These are phyloP conservation scores for Bradynema listronoti DNA, from an alignment of 1,140 invertebrate genomes.

Conservation along the genomic window DNA sequence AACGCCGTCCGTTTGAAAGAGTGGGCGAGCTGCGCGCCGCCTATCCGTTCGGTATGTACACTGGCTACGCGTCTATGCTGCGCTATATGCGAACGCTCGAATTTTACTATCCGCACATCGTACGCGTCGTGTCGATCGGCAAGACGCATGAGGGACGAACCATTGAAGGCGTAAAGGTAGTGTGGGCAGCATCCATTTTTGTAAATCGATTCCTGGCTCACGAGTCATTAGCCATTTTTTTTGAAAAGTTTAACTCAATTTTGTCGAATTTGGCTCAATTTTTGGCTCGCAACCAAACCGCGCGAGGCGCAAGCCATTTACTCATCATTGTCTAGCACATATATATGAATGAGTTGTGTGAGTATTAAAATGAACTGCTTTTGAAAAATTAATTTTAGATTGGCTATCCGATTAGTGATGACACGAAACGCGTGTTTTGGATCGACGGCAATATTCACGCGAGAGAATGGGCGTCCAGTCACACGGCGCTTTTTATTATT, in stretches of 20 bases:
- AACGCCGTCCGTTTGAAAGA: conserved; percentile 20
- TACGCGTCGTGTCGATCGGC: conserved; percentile 49
- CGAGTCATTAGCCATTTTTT: too few species aligned
- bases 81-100: conserved; percentile 38
- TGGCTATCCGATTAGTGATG: conserved; percentile 38
- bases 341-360: too few species aligned
- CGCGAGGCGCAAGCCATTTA: too few species aligned
- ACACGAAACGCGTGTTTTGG: conserved; percentile 50
- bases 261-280: too few species aligned
- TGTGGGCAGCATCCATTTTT: conserved; percentile 4
- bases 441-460: conserved; percentile 55
- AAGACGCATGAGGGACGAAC: conserved; percentile 55
- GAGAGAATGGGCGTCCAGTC: conserved; percentile 53
- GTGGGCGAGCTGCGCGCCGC: conserved; percentile 30
- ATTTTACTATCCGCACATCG: conserved; percentile 52
- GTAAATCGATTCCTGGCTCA: conserved; percentile 3
- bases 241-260: too few species aligned
- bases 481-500: conserved; percentile 57
- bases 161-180: conserved; percentile 50
- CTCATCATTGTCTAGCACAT: too few species aligned
- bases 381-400: conserved; percentile 40
- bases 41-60: conserved; percentile 53
- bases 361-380: too few species aligned
- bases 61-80: conserved; percentile 45
- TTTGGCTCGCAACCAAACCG: too few species aligned